Conservation (phyloP, 2,113 vertebrate genomes). For the Empidonax alnorum region DNA sequence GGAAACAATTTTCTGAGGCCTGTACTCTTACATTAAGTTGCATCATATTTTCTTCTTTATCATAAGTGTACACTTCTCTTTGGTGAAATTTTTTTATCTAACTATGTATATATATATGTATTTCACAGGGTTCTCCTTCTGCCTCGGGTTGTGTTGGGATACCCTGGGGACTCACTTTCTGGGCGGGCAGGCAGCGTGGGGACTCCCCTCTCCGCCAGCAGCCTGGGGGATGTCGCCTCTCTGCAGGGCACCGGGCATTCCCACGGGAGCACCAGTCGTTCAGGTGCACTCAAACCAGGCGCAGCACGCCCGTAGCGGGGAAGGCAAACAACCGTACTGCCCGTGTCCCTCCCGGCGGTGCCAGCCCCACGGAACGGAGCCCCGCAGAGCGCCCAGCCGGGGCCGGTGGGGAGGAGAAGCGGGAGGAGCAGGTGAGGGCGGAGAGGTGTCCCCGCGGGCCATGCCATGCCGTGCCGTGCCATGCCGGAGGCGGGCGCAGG, state of each 20-base stretch:
- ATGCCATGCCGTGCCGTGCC: neutral
- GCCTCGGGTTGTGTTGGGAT: neutral
- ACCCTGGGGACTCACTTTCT: fast-evolving
- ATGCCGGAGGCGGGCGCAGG: neutral
- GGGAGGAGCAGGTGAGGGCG: neutral
- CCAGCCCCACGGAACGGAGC: too few species aligned
- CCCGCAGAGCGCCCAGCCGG: neutral
- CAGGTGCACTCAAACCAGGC: neutral
- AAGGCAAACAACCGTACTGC: neutral
- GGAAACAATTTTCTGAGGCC: neutral
- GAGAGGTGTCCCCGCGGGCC: neutral
- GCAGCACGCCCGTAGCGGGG: neutral
- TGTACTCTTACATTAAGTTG: neutral
- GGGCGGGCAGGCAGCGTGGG: neutral
- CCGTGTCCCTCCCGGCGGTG: neutral
- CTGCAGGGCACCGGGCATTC: neutral
- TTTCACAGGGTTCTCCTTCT: neutral
- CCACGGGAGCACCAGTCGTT: neutral
- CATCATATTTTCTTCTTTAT: neutral
- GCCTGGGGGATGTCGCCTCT: neutral
- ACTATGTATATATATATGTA: fast-evolving
- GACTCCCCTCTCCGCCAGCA: neutral
- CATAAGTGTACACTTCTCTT: neutral
- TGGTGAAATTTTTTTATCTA: neutral
- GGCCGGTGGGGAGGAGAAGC: neutral